Conservation (phyloP, 2,113 vertebrate species). For the Eira barbara region DNA sequence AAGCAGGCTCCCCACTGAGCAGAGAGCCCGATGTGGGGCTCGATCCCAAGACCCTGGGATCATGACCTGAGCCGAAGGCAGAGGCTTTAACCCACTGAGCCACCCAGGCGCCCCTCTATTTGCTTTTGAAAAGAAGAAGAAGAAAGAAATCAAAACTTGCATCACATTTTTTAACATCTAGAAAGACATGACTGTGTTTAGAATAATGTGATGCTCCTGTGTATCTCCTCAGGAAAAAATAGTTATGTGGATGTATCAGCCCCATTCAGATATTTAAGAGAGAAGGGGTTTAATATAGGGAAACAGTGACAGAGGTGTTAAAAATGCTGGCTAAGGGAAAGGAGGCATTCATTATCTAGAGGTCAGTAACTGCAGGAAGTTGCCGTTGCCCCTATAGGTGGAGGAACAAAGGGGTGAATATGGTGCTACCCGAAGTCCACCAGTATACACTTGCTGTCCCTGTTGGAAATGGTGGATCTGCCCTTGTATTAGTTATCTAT, state of each 20-base stretch:
- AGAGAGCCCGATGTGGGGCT: no score
- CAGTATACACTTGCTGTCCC: not conserved
- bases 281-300: not conserved
- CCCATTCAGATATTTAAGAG: not conserved
- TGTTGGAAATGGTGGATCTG: not conserved
- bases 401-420: not conserved
- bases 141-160: not conserved
- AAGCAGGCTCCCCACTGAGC: no score
- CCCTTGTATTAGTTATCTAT: not conserved
- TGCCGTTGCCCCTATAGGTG: not conserved
- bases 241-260: not conserved
- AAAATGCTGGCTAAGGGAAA: not conserved
- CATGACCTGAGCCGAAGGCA: no score
- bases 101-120: not conserved
- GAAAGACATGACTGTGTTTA: not conserved
- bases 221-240: not conserved
- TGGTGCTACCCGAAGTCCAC: not conserved
- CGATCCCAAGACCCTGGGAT: no score
- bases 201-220: not conserved
- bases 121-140: not conserved
- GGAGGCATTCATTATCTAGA: not conserved
- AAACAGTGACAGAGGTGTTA: not conserved
- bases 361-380: not conserved
- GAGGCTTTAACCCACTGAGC: no score
- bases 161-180: constrained; percentile 15